Percentiles rank a stretch among this genome's conserved stretches.
Conservation (phyloP, 2,797 vertebrate genomes). For the Allobates femoralis region DNA sequence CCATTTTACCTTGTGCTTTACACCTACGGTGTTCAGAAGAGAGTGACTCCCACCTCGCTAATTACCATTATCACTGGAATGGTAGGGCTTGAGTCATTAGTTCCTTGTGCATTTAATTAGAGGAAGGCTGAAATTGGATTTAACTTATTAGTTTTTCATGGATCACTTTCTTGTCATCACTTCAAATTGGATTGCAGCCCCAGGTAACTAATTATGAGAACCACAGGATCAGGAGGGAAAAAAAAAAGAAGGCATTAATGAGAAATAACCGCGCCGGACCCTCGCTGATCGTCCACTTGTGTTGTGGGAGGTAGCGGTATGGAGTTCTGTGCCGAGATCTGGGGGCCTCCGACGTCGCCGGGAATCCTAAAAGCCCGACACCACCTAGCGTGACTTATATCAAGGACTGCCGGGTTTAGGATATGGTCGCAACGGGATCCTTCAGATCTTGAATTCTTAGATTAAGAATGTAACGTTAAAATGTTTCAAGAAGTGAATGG, state of each 20-base stretch:
- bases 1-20: slow-evolving; percentile 90
- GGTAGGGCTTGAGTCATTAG: slow-evolving; percentile 99
- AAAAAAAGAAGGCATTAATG: slow-evolving; percentile 95
- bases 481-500: slow-evolving; percentile 55
- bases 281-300: slow-evolving; percentile 93
- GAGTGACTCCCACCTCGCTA: slow-evolving; percentile 97
- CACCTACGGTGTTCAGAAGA: slow-evolving; percentile 90
- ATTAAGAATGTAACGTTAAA: slow-evolving; percentile 79
- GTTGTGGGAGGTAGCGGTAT: slow-evolving; percentile 74
- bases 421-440: slow-evolving; percentile 81
- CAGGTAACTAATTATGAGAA: slow-evolving; percentile 99
- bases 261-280: slow-evolving; percentile 97
- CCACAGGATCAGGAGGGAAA: slow-evolving; percentile 97
- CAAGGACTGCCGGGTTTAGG: slow-evolving; percentile 81
- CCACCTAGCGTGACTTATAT: slow-evolving; percentile 82
- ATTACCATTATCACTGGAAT: slow-evolving; percentile 99
- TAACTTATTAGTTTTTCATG: slow-evolving; percentile 99
- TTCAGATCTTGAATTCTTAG: slow-evolving; percentile 77
- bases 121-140: slow-evolving; percentile 99
- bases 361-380: slow-evolving; percentile 78
- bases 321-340: slow-evolving; percentile 80
- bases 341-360: slow-evolving; percentile 73
- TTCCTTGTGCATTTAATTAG: slow-evolving; percentile 99
- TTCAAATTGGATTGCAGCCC: slow-evolving; percentile 99
- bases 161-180: slow-evolving; percentile 99